Evolutionary conservation across 2,888 invertebrate genomes (phyloP).

Genomic region (Merodon equestris): DNA sequence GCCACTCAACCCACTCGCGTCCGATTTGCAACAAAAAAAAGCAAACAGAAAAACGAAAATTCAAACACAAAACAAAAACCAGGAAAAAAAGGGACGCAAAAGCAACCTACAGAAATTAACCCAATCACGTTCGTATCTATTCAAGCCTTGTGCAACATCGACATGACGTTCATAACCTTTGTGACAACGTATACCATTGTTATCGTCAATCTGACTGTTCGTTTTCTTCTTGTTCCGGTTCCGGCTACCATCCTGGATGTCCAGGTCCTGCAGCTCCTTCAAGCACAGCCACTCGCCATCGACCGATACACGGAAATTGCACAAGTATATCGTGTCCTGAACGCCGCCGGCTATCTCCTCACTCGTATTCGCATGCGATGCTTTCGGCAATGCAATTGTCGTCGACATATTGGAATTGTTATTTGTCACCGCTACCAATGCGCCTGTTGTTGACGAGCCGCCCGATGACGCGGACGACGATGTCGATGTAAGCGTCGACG

Average conservation of each 20-base stretch:
- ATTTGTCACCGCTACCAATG: slow-evolving; percentile 30
- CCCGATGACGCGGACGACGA: slow-evolving; percentile 44
- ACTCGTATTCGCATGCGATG: slow-evolving; percentile 79
- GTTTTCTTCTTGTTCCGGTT: slow-evolving; percentile 68
- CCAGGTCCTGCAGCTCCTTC: slow-evolving; percentile 95
- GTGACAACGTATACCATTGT: slow-evolving; percentile 68
- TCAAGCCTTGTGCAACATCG: slow-evolving; percentile 75
- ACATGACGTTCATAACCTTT: slow-evolving; percentile 70
- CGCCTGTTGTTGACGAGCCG: slow-evolving; percentile 52
- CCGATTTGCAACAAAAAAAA: slow-evolving; percentile 1
- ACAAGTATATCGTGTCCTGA: slow-evolving; percentile 97
- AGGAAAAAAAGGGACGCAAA: slow-evolving; percentile 70
- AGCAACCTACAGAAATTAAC: slow-evolving; percentile 79
- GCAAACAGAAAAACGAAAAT: slow-evolving; percentile 10
- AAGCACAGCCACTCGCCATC: slow-evolving; percentile 98
- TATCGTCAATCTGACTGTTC: slow-evolving; percentile 68
- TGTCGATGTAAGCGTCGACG: slow-evolving; percentile 58
- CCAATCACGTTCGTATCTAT: slow-evolving; percentile 76
- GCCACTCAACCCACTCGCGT: too few relatives aligned
- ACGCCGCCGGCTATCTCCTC: slow-evolving; percentile 83
- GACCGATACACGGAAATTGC: slow-evolving; percentile 97
- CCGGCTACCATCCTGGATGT: slow-evolving; percentile 83
- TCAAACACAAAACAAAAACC: background rate
- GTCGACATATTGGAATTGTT: slow-evolving; percentile 71
- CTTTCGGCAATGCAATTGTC: slow-evolving; percentile 77